Base-by-base conservation (phyloP, 2,888 invertebrate genomes). In the Psylliodes chrysocephalus region DNA sequence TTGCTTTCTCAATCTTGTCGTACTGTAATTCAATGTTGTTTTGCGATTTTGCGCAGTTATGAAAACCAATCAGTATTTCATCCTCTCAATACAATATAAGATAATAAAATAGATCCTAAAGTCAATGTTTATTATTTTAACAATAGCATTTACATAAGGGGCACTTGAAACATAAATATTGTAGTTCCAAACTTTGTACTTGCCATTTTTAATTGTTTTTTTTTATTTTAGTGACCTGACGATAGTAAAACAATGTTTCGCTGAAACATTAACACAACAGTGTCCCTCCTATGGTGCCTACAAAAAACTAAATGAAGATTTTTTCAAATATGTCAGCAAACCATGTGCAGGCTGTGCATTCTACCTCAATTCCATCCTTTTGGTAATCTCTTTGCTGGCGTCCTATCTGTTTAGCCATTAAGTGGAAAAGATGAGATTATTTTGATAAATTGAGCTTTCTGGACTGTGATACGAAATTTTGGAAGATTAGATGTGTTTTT, bases 291-390 rank as follows among this genome's bases (percentile, higher is more conserved):
- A 42, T 30, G 53, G 28, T 10, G 15, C 53, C 35, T 68, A 60
- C 59, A 63, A 65, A n/a, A 60, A 63, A 18, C 56, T 70, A 5
- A 65, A 63, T 30, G 56, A 64, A 22, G 46, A 65, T 7, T 67
- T 70, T 4, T 70, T 70, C 49, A 46, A 47, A 6, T 68, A 68
- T 22, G 64, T 68, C 12, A 59, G 61, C 17, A 61, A 68, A 62
- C 66, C 70, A 3, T 70, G 70, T 28, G 64, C 70, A 10, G 68
- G 53, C 12, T 66, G 70, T 55, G 19, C 49, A 1, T 49, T 60
- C 15, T 51, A 53, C 17, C 6, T 63, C 33, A 70, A 54, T 51
- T 49, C 54, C 6, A 15, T 64, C 17, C 22, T 70, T 25, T 42
- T 70, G 14, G 12, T 52, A 15, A 46, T 60, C 28, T 65, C 69